Evolutionary conservation across 2,797 vertebrate genomes (phyloP).

Genomic region (Pipistrellus pygmaeus): DNA sequence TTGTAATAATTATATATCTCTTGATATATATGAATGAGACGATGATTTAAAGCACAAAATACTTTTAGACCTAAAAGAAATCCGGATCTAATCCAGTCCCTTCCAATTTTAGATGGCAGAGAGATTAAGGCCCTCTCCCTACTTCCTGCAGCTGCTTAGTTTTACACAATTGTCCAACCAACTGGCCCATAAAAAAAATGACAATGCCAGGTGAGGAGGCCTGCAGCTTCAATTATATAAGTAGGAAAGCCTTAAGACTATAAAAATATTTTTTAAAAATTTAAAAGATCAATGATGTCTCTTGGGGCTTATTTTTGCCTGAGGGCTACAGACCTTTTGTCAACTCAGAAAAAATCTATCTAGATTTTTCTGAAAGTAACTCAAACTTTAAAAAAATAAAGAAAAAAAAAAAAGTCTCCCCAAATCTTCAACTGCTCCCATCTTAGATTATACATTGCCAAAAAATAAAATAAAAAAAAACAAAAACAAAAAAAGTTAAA

Average conservation of each 20-base stretch:
- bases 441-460: neutral
- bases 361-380: slow-evolving; percentile 51
- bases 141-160: slow-evolving; percentile 32
- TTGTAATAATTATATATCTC: neutral
- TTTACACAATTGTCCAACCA: slow-evolving; percentile 33
- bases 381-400: neutral
- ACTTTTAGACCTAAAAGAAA: slow-evolving; percentile 21
- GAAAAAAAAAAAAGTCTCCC: neutral
- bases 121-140: slow-evolving; percentile 14
- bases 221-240: slow-evolving; percentile 42
- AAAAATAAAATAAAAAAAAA: neutral
- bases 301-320: slow-evolving; percentile 10
- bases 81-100: neutral
- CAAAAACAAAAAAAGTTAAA: slow-evolving; percentile 46
- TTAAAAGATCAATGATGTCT: neutral
- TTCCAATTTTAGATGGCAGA: slow-evolving; percentile 18
- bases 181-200: slow-evolving; percentile 4
- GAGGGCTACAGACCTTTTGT: neutral
- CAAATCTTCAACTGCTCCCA: neutral
- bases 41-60: slow-evolving; percentile 9
- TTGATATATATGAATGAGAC: slow-evolving; percentile 10
- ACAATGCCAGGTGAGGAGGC: neutral
- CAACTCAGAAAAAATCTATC: neutral
- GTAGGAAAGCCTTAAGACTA: slow-evolving; percentile 25
- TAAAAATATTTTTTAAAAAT: neutral